phyloP scores from a whole-genome alignment of 2,888 invertebrate species.

The Slavum lentiscoides region DNA sequence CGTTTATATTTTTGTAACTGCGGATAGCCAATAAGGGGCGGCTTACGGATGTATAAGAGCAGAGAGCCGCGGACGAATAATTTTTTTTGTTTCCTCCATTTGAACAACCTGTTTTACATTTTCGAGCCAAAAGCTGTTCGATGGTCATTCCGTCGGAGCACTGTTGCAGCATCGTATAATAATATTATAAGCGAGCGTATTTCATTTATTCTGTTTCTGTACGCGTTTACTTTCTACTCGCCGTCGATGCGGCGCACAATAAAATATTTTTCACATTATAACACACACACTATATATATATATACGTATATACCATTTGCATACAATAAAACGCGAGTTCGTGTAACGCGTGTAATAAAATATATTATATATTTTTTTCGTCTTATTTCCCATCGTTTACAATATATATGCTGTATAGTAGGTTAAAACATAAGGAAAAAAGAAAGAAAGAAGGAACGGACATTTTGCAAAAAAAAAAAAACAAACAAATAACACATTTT shows the following conservation, averaged over 20 bases:
- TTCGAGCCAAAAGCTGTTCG: conserved; percentile 12
- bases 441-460: neutral
- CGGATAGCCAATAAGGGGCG: too few relatives aligned
- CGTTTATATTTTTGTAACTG: too few relatives aligned
- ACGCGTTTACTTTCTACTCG: conserved; percentile 23
- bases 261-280: conserved; percentile 12
- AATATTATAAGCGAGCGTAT: too few relatives aligned
- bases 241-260: neutral
- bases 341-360: too few relatives aligned
- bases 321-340: too few relatives aligned
- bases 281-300: too few relatives aligned
- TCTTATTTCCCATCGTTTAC: neutral
- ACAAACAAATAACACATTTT: conserved; percentile 9
- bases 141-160: conserved; percentile 19
- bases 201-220: neutral
- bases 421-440: neutral
- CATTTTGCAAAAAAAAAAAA: conserved; percentile 5
- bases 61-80: too few relatives aligned
- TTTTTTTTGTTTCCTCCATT: too few relatives aligned
- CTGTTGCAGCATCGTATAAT: too few relatives aligned
- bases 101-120: conserved; percentile 25
- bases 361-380: too few relatives aligned
- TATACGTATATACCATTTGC: too few relatives aligned
- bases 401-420: neutral
- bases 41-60: too few relatives aligned